Percentiles rank a stretch among this genome's conserved stretches.
Evolutionary conservation across 2,113 vertebrate species (phyloP).

Genomic region (Heterochromis multidens): DNA sequence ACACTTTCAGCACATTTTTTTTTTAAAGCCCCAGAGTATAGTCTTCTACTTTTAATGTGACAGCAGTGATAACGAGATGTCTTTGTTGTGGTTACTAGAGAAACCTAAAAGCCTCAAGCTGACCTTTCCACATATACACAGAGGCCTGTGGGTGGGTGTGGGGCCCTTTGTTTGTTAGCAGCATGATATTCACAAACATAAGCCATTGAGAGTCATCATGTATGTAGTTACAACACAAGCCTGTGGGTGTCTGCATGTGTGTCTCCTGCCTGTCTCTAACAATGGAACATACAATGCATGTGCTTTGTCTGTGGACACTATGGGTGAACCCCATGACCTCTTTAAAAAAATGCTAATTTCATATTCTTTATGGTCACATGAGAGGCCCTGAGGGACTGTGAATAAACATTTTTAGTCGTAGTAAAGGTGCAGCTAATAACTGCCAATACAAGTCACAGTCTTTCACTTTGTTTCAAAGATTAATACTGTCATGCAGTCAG

Average conservation of each 20-base stretch:
- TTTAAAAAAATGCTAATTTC: neutral
- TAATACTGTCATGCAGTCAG: neutral
- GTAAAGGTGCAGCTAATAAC: neutral
- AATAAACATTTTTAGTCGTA: neutral
- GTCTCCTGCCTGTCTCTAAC: neutral
- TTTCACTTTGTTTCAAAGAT: neutral
- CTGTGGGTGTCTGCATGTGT: neutral
- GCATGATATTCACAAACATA: conserved; percentile 20
- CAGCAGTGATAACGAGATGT: neutral
- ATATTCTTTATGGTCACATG: neutral
- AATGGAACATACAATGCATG: neutral
- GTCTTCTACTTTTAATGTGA: neutral
- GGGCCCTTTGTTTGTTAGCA: conserved; percentile 26
- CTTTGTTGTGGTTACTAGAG: neutral
- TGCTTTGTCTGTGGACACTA: neutral
- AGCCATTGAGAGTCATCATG: neutral
- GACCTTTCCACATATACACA: neutral
- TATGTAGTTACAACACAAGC: conserved; percentile 25
- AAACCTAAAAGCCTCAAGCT: neutral
- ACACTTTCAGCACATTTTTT: neutral
- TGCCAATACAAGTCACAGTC: neutral
- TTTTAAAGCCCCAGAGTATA: neutral
- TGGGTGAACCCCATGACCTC: neutral
- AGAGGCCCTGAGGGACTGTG: neutral
- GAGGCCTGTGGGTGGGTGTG: neutral